Base-by-base conservation (phyloP, 2,888 invertebrate genomes). In the Ophion ventricosus region DNA sequence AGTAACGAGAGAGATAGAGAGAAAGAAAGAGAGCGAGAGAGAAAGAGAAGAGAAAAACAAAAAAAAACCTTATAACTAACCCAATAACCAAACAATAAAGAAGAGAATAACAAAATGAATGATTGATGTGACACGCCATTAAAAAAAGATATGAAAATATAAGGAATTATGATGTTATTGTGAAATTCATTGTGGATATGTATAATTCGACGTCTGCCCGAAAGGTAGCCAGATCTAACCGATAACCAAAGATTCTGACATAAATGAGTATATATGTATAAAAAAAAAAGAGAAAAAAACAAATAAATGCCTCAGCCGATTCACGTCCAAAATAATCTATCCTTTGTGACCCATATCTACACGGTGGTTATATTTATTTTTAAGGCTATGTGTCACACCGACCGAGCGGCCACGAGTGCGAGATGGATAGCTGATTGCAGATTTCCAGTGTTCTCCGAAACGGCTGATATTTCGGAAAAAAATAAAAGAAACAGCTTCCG, bases 141-240 rank as follows among this genome's bases (percentile, higher is more conserved):
- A 74, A 79, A 83, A 85, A 83, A 78, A 86, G 84, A 87, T 87
- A 75, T 87, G 87, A 85, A 85, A 75, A 87, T 86, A 84, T 86
- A 87, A 87, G 79, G 76, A 87, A 89, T 89, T 87, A 89, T 88
- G 86, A 88, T 87, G 87, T 89, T 88, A 88, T 87, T 89, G 88
- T 89, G 88, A 87, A 89, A 89, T 87, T 88, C 88, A 87, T 85
- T 87, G 88, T 88, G 88, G 87, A 87, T 88, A 88, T 87, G 88
- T 84, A 85, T 85, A 86, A 83, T 80, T 81, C 85, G 85, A 85
- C 79, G 82, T 85, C 80, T 82, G 83, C 25, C 79, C 84, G 43
- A 75, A 66, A 72, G 56, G 78, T 72, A 81, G 80, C 82, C 69
- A 72, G 82, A 84, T 80, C 82, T 77, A 83, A 86, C 81, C 73